Percentiles rank a stretch among this genome's conserved stretches.
phyloP scores from a whole-genome alignment of 2,113 vertebrate species.

The Clarias magur region DNA sequence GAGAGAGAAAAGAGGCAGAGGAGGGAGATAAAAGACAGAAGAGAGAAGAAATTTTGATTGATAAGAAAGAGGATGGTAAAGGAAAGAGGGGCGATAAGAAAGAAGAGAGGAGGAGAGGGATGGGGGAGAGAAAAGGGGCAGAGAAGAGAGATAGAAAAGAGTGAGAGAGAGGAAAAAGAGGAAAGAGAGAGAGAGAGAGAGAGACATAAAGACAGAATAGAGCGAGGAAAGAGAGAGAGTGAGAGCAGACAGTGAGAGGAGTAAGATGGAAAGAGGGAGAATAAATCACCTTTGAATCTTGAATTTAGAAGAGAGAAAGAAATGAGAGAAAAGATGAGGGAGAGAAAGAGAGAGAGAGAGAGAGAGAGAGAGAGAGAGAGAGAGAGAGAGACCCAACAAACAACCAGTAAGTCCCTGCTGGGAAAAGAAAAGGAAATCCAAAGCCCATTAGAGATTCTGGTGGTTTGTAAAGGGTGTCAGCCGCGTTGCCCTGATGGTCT shows the following conservation, averaged over 20 bases:
- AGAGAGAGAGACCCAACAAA: conserved; percentile 46
- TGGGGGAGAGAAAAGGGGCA: not conserved
- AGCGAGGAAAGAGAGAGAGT: not conserved
- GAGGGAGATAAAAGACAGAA: not conserved
- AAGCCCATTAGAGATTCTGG: not conserved
- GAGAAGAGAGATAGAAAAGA: not conserved
- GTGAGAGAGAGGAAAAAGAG: too few relatives aligned
- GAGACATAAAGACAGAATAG: not conserved
- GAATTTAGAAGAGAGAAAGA: not conserved
- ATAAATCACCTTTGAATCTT: too few relatives aligned
- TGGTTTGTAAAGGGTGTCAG: not conserved
- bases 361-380: conserved; percentile 39
- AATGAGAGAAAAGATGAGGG: not conserved
- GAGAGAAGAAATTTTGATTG: not conserved
- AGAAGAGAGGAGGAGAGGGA: too few relatives aligned
- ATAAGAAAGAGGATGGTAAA: not conserved
- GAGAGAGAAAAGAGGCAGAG: not conserved
- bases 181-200: not conserved
- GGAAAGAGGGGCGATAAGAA: not conserved
- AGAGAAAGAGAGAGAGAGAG: conserved; percentile 28
- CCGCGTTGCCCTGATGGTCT: too few relatives aligned
- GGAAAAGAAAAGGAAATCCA: not conserved
- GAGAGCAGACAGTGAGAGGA: conserved; percentile 4
- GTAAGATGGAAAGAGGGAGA: not conserved
- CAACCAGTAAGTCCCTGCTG: not conserved